phyloP scores from a whole-genome alignment of 2,797 vertebrate genomes.

The Centroberyx gerrardi region DNA sequence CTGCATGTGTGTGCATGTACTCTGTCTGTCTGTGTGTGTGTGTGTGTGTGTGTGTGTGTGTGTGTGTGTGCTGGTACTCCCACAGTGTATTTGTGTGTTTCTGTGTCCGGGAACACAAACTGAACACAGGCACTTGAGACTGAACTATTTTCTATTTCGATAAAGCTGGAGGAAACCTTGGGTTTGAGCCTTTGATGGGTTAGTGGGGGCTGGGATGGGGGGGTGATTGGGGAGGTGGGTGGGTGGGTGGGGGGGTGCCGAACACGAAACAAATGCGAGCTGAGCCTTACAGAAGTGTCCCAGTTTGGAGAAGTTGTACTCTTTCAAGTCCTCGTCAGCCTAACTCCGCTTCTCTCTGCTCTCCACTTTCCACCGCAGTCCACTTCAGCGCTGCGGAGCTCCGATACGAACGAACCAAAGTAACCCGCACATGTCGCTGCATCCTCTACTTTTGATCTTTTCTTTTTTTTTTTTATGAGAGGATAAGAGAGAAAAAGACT shows the following conservation, averaged over 20 bases:
- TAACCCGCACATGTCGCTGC: background rate
- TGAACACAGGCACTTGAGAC: constrained; percentile 62
- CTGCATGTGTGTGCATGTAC: background rate
- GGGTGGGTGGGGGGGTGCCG: constrained; percentile 24
- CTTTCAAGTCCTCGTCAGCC: constrained; percentile 8
- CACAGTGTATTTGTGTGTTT: constrained; percentile 16
- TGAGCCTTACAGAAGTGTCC: constrained; percentile 50
- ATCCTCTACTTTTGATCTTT: constrained; percentile 49
- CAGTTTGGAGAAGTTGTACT: constrained; percentile 57
- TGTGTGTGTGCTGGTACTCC: background rate
- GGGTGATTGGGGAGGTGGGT: background rate
- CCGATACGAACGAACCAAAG: background rate
- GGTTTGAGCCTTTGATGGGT: constrained; percentile 66
- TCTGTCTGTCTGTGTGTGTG: constrained; percentile 7
- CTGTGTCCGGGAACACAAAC: constrained; percentile 40
- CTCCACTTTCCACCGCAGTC: constrained; percentile 21
- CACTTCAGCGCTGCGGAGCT: background rate
- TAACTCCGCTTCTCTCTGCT: constrained; percentile 28
- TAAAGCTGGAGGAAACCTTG: constrained; percentile 69
- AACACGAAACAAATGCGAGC: constrained; percentile 53
- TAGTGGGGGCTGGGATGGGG: constrained; percentile 35
- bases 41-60: background rate
- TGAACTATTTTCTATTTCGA: constrained; percentile 56
- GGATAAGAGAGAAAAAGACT: constrained; percentile 73
- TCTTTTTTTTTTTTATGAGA: constrained; percentile 6